Evolutionary conservation across 1,140 invertebrate genomes (phyloP), one percentile per base, ranked within the genome.

Genomic region (Dendrolimus kikuchii): DNA sequence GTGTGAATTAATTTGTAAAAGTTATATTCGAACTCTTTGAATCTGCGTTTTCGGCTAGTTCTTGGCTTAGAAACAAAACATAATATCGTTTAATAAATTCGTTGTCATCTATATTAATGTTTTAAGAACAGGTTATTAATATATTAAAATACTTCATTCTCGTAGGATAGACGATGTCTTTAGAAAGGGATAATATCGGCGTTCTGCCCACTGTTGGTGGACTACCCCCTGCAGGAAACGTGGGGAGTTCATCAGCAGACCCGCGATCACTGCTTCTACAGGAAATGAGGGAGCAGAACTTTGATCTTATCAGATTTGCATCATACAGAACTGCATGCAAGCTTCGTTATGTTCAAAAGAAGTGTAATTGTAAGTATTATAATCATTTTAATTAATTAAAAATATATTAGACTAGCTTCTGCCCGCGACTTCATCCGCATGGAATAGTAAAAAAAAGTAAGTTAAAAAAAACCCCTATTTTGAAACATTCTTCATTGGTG

Each of bases 301-400:
- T 96, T 83, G 97, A 99, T 85, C 92, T 95, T 47, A 99, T 99
- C 64, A 90, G 97, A 66, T 99, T 99, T 87, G 95, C 98, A 49
- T 98, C 97, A 5, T 99, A 99, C 82, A 90, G 98, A 57, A 99
- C 97, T 39, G 98, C 98, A 1, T 98, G 95, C 69, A 99, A 99
- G 88, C 88, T 99, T 9, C 90, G 97, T 78, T 99, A 97, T 87
- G 95, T 99, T 64, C 98, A 99, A 85, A 99, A 97, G 86, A 97
- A 97, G 88, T 96, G 96, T 57, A 97, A 97, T 71, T 89, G 94
- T 95, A 87, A 93, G 93, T 80, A 53, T 43, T 46, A 41, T 56
- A 54, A n/a, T 53, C 23, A 23, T 23, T 23, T 23, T 23, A 23
- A 23, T 50, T 48, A 42, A 46, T n/a, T 37, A 1, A 50, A n/a